Evolutionary conservation across 2,113 vertebrate genomes (phyloP).

Genomic region (Chrysemys picta): DNA sequence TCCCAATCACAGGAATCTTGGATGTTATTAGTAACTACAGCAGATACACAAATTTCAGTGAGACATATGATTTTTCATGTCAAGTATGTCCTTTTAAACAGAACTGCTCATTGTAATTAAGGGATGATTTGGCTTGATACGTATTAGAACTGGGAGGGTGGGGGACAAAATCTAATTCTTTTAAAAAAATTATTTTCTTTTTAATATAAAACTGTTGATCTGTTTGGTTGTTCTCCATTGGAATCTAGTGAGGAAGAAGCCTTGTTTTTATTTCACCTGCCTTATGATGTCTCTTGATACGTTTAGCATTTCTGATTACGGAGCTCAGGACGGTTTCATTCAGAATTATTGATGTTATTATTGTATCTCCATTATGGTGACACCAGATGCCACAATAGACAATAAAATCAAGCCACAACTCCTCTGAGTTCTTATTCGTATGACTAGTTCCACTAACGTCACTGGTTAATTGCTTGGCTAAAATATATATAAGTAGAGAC

Average conservation of each 20-base stretch:
- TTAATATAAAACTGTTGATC: neutral
- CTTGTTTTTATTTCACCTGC: slow-evolving; percentile 14
- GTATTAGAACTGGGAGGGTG: neutral
- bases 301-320: neutral
- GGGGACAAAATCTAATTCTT: neutral
- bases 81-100: neutral
- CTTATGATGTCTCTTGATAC: neutral
- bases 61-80: neutral
- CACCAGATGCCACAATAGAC: neutral
- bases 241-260: neutral
- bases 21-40: neutral
- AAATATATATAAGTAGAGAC: neutral
- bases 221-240: neutral
- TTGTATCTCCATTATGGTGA: neutral
- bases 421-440: neutral
- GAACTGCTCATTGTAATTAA: neutral
- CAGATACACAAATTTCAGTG: neutral
- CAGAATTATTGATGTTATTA: neutral
- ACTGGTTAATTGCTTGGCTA: neutral
- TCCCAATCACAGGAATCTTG: neutral
- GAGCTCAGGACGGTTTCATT: neutral
- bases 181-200: neutral
- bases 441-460: neutral
- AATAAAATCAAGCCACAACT: neutral
- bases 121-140: neutral